Base-by-base conservation (phyloP, 2,113 vertebrate species). In the Passer domesticus region DNA sequence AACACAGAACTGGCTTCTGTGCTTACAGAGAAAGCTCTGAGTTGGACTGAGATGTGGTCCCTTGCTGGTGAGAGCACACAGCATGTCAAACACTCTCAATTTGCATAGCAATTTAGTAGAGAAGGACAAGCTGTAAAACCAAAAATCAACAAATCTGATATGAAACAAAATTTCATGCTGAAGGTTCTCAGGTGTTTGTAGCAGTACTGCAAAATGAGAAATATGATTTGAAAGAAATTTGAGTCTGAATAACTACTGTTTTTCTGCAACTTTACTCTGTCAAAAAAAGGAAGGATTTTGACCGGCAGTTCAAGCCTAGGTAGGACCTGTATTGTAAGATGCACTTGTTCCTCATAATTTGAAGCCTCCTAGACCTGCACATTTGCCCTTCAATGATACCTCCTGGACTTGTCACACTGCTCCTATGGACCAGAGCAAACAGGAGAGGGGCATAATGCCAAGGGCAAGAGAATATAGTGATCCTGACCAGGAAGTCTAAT, bases 161-260 rank as follows among this genome's bases (percentile, higher is more conserved):
- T 13, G 17, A 90, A 86, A 77, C 78, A 8, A 86, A 46, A 91
- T 87, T 91, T 91, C 59, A 92, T 77, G n/a, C 82, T 89, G 41
- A 62, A 44, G 14, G 37, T 92, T 89, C 89, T 95, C 81, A 84
- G 89, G 84, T 95, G 82, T 72, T 92, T 89, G 66, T 74, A 72
- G 41, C 47, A 85, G n/a, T 23, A 70, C 16, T 77, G 43, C 7
- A 58, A 95, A 89, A 94, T 79, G 41, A 89, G 46, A 95, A 96
- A 83, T 52, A 77, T 41, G 9, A 81, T 89, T 79, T 78, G 43
- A 81, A 52, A 58, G 24, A 83, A 90, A 89, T 63, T 14, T 64
- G n/a, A 59, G 17, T 63, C 23, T 50, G 20, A 63, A 82, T 77
- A 80, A 83, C 15, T 23, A 28, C 33, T 50, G 13, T 84, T 79